Evolutionary conservation across 2,888 invertebrate species (phyloP).

Genomic region (Leptura quadrifasciata): DNA sequence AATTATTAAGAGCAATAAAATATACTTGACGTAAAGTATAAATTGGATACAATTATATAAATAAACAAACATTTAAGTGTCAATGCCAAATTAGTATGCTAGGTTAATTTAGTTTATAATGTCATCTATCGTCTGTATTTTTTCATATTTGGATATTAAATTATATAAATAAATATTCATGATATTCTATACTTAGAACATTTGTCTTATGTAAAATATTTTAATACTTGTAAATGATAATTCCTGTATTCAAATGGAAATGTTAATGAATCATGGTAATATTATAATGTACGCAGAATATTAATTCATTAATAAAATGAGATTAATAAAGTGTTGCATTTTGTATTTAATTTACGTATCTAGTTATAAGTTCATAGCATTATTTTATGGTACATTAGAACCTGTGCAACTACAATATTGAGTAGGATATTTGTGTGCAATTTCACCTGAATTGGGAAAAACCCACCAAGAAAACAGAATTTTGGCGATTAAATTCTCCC

Average conservation of each 20-base stretch:
- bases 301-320: too few relatives aligned
- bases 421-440: too few relatives aligned
- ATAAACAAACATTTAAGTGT: slow-evolving; percentile 31
- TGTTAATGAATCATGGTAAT: too few relatives aligned
- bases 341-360: too few relatives aligned
- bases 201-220: background rate
- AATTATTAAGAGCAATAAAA: slow-evolving; percentile 4
- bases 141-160: background rate
- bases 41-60: slow-evolving; percentile 36
- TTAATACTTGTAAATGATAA: background rate
- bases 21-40: slow-evolving; percentile 16
- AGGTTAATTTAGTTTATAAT: slow-evolving; percentile 14
- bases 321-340: too few relatives aligned
- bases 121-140: background rate
- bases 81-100: slow-evolving; percentile 37
- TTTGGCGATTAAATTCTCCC: too few relatives aligned
- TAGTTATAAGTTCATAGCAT: too few relatives aligned
- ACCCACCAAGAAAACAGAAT: too few relatives aligned
- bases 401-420: too few relatives aligned
- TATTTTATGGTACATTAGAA: too few relatives aligned
- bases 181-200: background rate
- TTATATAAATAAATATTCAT: background rate
- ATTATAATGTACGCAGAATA: too few relatives aligned
- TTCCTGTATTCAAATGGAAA: background rate
- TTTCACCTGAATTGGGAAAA: too few relatives aligned